These are phyloP conservation scores for Varanus komodoensis DNA, from an alignment of 2,113 vertebrate species.

Conservation along the genomic window DNA sequence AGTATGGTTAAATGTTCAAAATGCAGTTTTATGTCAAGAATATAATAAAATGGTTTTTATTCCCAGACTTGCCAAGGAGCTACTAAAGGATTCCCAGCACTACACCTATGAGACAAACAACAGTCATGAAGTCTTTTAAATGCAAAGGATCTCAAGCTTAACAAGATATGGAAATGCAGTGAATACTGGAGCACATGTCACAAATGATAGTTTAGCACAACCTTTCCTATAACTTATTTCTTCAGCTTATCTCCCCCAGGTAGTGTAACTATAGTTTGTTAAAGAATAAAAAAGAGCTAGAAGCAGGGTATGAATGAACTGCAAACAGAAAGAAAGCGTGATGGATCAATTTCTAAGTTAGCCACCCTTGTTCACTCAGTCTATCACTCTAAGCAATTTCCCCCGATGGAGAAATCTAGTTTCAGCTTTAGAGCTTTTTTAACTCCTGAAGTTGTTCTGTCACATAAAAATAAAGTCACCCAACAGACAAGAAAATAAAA, in stretches of 20 bases:
- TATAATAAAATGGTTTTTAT: neutral
- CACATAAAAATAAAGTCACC: neutral
- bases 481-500: neutral
- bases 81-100: neutral
- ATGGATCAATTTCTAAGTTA: constrained; percentile 25
- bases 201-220: constrained; percentile 20
- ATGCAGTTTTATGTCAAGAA: neutral
- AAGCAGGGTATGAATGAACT: constrained; percentile 38
- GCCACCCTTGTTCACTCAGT: neutral
- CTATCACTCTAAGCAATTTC: constrained; percentile 3
- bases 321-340: constrained; percentile 6
- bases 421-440: neutral
- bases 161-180: constrained; percentile 28
- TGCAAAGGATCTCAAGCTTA: neutral
- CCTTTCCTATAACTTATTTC: constrained; percentile 20
- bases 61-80: constrained; percentile 5
- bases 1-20: neutral
- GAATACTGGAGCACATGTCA: constrained; percentile 44
- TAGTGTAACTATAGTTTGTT: constrained; percentile 31
- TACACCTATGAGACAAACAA: neutral
- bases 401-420: neutral
- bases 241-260: constrained; percentile 34
- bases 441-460: neutral
- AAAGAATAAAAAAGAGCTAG: constrained; percentile 47
- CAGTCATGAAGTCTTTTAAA: rapidly evolving